Evolutionary conservation across 2,797 vertebrate genomes (phyloP).

Genomic region (Halcyon leucocephala): DNA sequence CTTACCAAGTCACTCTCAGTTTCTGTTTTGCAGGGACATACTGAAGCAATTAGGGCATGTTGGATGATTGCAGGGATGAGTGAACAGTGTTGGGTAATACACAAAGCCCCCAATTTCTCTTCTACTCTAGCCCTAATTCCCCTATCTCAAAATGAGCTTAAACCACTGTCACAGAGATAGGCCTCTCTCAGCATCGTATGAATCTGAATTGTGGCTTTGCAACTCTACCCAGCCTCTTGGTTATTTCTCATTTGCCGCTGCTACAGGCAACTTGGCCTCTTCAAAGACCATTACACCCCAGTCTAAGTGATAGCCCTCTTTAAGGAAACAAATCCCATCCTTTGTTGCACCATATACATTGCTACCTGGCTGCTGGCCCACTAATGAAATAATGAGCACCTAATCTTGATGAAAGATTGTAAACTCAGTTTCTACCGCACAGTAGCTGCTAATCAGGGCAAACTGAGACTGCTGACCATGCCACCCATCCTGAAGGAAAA

Average conservation of each 20-base stretch:
- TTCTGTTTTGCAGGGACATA: conserved; percentile 63
- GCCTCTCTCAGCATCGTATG: neutral
- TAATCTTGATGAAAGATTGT: neutral
- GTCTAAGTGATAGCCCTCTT: neutral
- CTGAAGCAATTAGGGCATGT: conserved; percentile 48
- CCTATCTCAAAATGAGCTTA: neutral
- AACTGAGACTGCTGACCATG: neutral
- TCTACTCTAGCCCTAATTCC: neutral
- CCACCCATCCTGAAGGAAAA: neutral
- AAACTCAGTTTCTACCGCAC: neutral
- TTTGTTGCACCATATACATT: neutral
- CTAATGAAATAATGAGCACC: neutral
- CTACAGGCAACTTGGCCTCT: neutral
- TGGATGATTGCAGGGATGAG: conserved; percentile 47
- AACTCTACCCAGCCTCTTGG: neutral
- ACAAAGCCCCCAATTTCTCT: neutral
- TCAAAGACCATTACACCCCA: neutral
- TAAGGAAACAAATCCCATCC: neutral
- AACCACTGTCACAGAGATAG: neutral
- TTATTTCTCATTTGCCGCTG: neutral
- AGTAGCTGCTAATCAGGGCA: neutral
- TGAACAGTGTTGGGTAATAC: conserved; percentile 37
- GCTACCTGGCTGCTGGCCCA: neutral
- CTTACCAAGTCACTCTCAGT: conserved; percentile 18
- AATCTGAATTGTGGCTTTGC: neutral